Conservation (phyloP, 1,140 invertebrate species). For the Meloidogyne hapla region DNA sequence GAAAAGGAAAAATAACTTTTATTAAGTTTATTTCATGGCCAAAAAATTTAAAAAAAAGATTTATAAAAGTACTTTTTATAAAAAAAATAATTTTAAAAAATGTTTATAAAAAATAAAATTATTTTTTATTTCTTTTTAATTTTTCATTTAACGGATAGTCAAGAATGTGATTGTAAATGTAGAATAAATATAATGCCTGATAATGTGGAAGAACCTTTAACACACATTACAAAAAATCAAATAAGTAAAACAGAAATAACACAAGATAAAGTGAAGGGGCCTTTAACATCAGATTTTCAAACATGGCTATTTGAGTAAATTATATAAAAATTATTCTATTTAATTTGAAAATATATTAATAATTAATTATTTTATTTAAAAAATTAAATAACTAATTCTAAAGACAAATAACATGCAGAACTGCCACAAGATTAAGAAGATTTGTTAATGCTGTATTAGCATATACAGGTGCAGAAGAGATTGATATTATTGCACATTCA, state of each 20-base stretch:
- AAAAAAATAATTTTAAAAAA: neutral
- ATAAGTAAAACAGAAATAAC: too few species aligned
- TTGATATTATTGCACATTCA: constrained; percentile 51
- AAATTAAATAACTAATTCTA: neutral
- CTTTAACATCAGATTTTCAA: too few species aligned
- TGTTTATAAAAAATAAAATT: neutral
- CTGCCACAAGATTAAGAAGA: constrained; percentile 29
- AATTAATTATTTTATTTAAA: neutral
- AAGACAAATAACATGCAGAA: constrained; percentile 23
- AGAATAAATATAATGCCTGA: too few species aligned
- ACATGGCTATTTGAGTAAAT: too few species aligned
- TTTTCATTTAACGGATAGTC: neutral
- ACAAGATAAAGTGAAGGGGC: too few species aligned
- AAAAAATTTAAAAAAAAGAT: neutral
- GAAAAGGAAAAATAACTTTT: too few species aligned
- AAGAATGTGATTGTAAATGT: neutral
- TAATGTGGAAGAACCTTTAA: neutral
- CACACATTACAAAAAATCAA: too few species aligned
- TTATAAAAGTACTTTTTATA: neutral
- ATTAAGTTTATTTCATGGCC: too few species aligned
- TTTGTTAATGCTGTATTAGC: constrained; percentile 46
- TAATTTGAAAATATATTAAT: too few species aligned
- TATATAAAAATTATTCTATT: too few species aligned
- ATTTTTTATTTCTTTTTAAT: neutral
- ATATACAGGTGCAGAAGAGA: constrained; percentile 37